Evolutionary conservation across 2,888 invertebrate species (phyloP), one percentile per base, ranked within the genome.

Genomic region (Lasioglossum morio): DNA sequence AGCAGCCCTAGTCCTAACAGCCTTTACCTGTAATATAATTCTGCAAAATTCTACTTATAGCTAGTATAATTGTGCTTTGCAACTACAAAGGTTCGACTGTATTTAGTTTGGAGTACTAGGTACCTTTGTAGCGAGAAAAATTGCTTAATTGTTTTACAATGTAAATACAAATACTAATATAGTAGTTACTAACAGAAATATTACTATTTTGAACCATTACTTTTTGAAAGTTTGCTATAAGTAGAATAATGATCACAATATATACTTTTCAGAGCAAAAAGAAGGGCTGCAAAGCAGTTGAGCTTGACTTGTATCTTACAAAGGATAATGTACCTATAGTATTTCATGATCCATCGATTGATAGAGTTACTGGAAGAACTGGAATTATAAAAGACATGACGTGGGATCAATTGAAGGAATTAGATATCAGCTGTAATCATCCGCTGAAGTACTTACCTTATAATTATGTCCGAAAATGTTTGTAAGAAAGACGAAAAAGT

Each of bases 291-390:
- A 96, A 96, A 91, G 97, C 97, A 40, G 96, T 98, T 2, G 98
- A 98, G 95, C 96, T 98, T 91, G 98, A 98, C 94, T 96, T 98
- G 12, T 95, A 96, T 27, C 95, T 98, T 46, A 97, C 98, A 0
- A 96, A 96, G 87, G 98, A 98, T 94, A 97, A 97, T 46, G 96
- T 97, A 81, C 96, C 98, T 30, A 96, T 98, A 69, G 94, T 98
- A 27, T 97, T 98, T 81, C 98, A 98, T 92, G 98, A 98, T 93
- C 95, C 96, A 82, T 97, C 97, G 0, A 95, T 98, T 81, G 97
- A 98, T 92, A 95, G 98, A 90, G 96, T 98, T 89, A 96, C 97
- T 5, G 96, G 96, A 87, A 95, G 95, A n/a, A 92, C 93, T 63
- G 95, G 96, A 0, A 94, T 95, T 48, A 95, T 98, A 1, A 95